These are phyloP conservation scores for Anolis carolinensis DNA, from an alignment of 2,113 vertebrate species.

Conservation along the genomic window DNA sequence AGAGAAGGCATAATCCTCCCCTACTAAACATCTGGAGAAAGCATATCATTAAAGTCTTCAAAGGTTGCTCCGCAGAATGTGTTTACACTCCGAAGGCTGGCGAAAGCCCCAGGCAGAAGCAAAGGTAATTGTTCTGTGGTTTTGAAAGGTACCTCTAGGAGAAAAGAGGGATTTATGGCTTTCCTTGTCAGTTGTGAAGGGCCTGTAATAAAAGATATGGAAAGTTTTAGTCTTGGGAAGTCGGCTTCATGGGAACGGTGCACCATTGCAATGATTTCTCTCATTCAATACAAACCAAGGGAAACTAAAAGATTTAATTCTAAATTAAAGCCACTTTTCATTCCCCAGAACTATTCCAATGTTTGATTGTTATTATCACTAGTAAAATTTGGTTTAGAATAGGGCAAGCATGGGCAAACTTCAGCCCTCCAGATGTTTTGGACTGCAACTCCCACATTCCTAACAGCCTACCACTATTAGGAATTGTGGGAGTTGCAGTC, in stretches of 20 bases:
- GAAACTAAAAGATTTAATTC: no score
- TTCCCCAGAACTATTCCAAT: no score
- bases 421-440: no score
- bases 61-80: not conserved
- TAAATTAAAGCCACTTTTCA: no score
- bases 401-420: no score
- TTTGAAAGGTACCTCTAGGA: not conserved
- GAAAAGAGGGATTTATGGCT: slow-evolving; percentile 13
- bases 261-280: not conserved
- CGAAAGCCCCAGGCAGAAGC: not conserved
- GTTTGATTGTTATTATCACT: no score
- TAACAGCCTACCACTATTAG: no score
- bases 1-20: not conserved
- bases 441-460: no score
- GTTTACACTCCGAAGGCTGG: not conserved
- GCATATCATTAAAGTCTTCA: slow-evolving; percentile 11
- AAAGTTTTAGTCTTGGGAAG: not conserved
- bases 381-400: no score
- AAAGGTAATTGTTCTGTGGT: slow-evolving; percentile 20
- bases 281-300: not conserved
- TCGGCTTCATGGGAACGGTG: no score
- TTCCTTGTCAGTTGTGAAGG: not conserved
- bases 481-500: no score
- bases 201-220: not conserved
- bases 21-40: slow-evolving; percentile 8